A percentile compares a stretch with the other conserved stretches of the same genome.
Evolutionary conservation across 1,140 invertebrate genomes (phyloP).

Genomic region (Anoplolepis gracilipes): DNA sequence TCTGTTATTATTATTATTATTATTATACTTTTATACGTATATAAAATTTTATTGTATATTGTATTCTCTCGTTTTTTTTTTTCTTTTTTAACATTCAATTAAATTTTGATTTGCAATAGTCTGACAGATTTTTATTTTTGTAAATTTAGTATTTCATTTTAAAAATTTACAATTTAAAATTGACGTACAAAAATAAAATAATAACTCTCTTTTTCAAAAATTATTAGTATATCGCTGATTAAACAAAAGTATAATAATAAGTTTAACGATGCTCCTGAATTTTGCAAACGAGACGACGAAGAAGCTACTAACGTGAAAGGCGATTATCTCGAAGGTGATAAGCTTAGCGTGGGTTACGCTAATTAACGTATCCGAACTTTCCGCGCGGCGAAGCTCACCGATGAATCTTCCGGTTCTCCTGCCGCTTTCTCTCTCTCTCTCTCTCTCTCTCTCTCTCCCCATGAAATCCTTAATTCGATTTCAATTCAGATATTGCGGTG

Average conservation of each 20-base stretch:
- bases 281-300: background rate
- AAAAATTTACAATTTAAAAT: background rate
- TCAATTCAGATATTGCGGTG: constrained; percentile 55
- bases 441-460: background rate
- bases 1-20: no score
- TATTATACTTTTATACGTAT: no score
- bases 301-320: background rate
- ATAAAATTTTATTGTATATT: no score
- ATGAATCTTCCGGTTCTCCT: constrained; percentile 20
- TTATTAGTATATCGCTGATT: background rate
- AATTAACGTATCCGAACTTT: constrained; percentile 61
- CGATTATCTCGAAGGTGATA: constrained; percentile 31
- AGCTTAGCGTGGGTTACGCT: constrained; percentile 49
- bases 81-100: background rate
- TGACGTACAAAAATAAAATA: background rate
- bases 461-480: constrained; percentile 55
- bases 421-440: no score
- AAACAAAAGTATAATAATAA: background rate
- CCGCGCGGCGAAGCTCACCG: constrained; percentile 15
- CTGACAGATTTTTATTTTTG: background rate
- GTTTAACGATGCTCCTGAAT: background rate
- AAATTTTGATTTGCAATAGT: background rate
- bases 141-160: background rate
- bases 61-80: background rate
- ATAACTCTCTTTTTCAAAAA: background rate